phyloP scores from a whole-genome alignment of 2,113 vertebrate species.

The Micronisus gabar region DNA sequence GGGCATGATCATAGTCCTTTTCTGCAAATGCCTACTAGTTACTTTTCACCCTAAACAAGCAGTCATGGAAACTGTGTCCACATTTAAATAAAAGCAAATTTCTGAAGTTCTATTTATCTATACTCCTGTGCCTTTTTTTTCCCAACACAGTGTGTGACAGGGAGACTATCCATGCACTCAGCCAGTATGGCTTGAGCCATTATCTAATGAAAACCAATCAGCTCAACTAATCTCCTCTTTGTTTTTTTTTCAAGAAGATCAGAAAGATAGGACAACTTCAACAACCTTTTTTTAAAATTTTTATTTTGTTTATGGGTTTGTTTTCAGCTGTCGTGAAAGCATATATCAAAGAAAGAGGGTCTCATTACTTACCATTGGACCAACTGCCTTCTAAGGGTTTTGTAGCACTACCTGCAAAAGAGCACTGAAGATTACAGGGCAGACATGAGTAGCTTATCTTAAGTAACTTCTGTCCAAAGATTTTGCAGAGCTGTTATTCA shows the following conservation, averaged over 20 bases:
- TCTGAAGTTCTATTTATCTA: neutral
- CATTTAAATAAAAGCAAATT: neutral
- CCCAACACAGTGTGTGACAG: neutral
- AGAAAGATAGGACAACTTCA: neutral
- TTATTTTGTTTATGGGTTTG: neutral
- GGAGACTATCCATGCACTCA: neutral
- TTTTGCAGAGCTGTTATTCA: neutral
- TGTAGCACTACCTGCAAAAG: neutral
- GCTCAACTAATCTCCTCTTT: neutral
- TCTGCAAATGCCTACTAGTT: neutral
- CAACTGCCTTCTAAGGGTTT: neutral
- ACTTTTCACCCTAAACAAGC: neutral
- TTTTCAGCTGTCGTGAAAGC: neutral
- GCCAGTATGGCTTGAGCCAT: neutral
- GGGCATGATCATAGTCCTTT: neutral
- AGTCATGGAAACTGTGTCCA: neutral
- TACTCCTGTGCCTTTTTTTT: neutral
- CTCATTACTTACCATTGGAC: neutral
- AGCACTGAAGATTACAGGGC: neutral
- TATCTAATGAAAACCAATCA: neutral
- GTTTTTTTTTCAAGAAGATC: neutral
- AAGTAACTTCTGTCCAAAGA: neutral
- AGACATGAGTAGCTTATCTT: neutral
- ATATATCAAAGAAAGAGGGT: neutral
- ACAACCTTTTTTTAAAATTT: neutral